Evolutionary conservation across 1,140 invertebrate species (phyloP).

Genomic region (Procambarus clarkii): DNA sequence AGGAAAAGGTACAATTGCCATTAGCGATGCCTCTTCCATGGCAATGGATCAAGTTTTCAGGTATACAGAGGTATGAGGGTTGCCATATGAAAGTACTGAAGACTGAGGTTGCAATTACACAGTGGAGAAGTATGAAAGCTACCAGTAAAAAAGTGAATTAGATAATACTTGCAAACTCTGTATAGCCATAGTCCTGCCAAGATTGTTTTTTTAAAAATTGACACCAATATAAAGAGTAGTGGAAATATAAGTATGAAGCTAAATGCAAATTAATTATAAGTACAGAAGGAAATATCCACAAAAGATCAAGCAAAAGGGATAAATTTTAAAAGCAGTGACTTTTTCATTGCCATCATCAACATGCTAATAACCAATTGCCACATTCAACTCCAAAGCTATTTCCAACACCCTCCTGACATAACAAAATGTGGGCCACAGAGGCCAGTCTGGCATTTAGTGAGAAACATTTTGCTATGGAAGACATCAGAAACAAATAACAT

Average conservation of each 20-base stretch:
- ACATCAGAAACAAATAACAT: neutral
- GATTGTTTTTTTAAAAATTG: neutral
- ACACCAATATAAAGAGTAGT: neutral
- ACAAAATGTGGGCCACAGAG: neutral
- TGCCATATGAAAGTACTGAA: constrained; percentile 6
- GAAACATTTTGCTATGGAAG: neutral
- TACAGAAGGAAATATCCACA: neutral
- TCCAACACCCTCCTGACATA: constrained; percentile 17
- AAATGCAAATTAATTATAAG: neutral
- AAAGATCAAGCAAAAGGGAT: neutral
- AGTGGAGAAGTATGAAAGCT: neutral
- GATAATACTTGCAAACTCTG: neutral
- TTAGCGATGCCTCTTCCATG: constrained; percentile 36
- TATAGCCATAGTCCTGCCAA: neutral
- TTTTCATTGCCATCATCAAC: constrained; percentile 15
- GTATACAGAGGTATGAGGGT: neutral
- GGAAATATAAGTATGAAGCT: neutral
- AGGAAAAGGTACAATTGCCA: constrained; percentile 52
- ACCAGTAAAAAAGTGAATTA: neutral
- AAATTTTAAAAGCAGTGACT: neutral
- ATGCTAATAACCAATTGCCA: constrained; percentile 24
- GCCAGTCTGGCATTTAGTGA: neutral
- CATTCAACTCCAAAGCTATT: constrained; percentile 46
- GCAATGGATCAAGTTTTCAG: constrained; percentile 1
- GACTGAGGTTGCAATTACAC: neutral